Evolutionary conservation across 2,888 invertebrate genomes (phyloP), one percentile per base, ranked within the genome.

Genomic region (Chironomus tentans): DNA sequence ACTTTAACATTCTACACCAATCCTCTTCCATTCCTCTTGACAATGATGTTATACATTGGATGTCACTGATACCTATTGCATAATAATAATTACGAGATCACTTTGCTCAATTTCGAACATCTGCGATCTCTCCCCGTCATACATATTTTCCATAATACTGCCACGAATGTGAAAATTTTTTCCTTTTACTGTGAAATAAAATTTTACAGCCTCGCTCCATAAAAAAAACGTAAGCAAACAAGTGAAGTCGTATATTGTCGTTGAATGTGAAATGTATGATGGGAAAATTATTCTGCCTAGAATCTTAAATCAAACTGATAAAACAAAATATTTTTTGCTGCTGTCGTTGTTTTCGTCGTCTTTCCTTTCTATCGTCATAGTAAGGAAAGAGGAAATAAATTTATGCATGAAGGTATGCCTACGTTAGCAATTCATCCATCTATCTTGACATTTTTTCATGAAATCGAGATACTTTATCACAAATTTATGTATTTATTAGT

Each of bases 401-500:
- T 56, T 56, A 56, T 56, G 18, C 18, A 15, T 56, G 56, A 56
- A 15, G n/a, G 56, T 50, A 50, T 56, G 56, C n/a, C 38, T 56
- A 56, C 18, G 56, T 2, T 18, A 56, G 56, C 56, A 38, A 38
- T 38, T 38, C 38, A 38, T 38, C 38, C 38, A 15, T 56, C 56
- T 56, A 56, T 56, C 15, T 7, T 56, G 56, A 56, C 15, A 56
- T 56, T 56, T 7, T 15, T 50, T n/a, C 15, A 50, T 50, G 15
- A 50, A 15, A 50, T n/a, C 15, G 15, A 15, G 56, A 56, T 56
- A 15, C 56, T 56, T 18, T 38, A 38, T 38, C n/a, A 15, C 21
- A 65, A 65, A 65, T 65, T 65, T 65, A 65, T 65, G 65, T 65
- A 65, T 65, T 65, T 65, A 65, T 65, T 65, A 65, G 65, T 65